phyloP scores from a whole-genome alignment of 2,113 vertebrate genomes.

The Cephalophus harveyi region DNA sequence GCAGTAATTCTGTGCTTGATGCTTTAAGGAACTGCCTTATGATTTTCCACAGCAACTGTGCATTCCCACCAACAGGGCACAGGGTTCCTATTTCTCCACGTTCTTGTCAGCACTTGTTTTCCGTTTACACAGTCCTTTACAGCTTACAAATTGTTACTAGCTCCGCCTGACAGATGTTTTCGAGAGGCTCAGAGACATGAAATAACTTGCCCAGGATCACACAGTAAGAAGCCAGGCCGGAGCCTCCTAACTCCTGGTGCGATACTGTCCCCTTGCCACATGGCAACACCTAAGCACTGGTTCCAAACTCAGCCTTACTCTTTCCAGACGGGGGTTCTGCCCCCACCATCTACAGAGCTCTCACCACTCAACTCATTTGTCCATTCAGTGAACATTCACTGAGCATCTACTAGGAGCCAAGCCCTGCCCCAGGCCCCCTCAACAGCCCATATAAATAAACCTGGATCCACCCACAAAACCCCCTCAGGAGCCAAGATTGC shows the following conservation, averaged over 20 bases:
- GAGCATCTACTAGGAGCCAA: neutral
- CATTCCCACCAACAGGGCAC: neutral
- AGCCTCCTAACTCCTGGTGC: neutral
- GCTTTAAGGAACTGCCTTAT: neutral
- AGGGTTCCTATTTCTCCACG: neutral
- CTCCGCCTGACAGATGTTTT: neutral
- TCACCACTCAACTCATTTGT: neutral
- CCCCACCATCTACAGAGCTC: neutral
- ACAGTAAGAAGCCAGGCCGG: neutral
- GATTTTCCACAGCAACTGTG: neutral
- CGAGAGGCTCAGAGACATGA: neutral
- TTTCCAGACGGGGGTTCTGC: neutral
- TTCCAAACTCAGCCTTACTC: neutral
- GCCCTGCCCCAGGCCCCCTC: neutral
- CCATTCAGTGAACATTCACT: neutral
- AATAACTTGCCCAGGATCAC: neutral
- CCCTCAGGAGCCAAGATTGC: neutral
- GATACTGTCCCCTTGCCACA: fast-evolving
- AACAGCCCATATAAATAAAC: neutral
- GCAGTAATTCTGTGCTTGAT: neutral
- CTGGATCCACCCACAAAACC: neutral
- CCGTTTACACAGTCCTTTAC: neutral
- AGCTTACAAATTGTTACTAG: neutral
- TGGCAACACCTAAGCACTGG: neutral
- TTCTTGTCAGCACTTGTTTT: neutral